Conservation (phyloP, 2,888 invertebrate species). For the Furcula furcula region DNA sequence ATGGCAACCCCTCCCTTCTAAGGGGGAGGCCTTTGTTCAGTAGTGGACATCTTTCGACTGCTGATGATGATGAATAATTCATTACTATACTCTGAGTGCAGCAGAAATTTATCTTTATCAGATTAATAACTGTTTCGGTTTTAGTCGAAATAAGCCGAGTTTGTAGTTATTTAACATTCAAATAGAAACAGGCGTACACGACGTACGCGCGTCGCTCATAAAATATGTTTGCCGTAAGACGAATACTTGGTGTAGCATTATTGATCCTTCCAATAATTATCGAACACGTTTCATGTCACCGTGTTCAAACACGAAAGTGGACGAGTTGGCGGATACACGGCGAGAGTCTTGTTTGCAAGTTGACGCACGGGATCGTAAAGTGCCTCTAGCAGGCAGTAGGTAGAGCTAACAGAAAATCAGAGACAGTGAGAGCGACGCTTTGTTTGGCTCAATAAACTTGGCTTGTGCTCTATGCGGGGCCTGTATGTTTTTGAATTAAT, state of each 20-base stretch:
- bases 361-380: slow-evolving; percentile 73
- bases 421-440: slow-evolving; percentile 53
- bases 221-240: slow-evolving; percentile 70
- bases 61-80: no score
- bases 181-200: slow-evolving; percentile 70
- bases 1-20: no score
- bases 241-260: slow-evolving; percentile 74
- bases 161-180: slow-evolving; percentile 74
- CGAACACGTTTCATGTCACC: slow-evolving; percentile 80
- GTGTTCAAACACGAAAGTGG: slow-evolving; percentile 75
- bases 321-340: slow-evolving; percentile 65
- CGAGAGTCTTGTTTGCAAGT: slow-evolving; percentile 64
- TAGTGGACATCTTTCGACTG: no score
- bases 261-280: slow-evolving; percentile 82
- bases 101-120: no score
- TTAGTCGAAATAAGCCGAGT: slow-evolving; percentile 61
- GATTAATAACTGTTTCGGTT: no score
- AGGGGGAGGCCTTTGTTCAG: no score
- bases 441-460: slow-evolving; percentile 34
- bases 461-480: slow-evolving; percentile 27
- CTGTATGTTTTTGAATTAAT: slow-evolving; percentile 31
- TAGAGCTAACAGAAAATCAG: slow-evolving; percentile 71
- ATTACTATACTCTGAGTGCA: no score
- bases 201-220: slow-evolving; percentile 61
- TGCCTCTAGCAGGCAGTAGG: slow-evolving; percentile 67